A percentile compares a stretch with the other conserved stretches of the same genome.
Conservation (phyloP, 2,888 invertebrate genomes). For the Stenolophus ochropezus region DNA sequence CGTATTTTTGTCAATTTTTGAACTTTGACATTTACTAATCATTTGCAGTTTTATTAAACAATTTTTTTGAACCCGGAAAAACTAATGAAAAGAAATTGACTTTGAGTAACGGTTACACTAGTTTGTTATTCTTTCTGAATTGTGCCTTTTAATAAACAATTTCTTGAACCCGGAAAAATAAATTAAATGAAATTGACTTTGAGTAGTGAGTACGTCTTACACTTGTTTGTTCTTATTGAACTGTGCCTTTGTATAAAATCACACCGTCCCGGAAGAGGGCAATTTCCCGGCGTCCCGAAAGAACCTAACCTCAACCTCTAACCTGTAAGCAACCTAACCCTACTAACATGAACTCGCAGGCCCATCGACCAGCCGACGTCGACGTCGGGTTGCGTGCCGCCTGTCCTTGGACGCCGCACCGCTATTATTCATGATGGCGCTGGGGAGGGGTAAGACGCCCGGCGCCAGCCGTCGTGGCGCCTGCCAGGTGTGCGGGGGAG, state of each 20-base stretch:
- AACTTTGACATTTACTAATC: too few species aligned
- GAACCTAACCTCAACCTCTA: not conserved
- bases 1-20: too few species aligned
- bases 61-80: too few species aligned
- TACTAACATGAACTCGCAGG: not conserved
- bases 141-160: too few species aligned
- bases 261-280: not conserved
- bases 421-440: slow-evolving; percentile 55
- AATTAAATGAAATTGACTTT: too few species aligned
- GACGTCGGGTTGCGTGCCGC: slow-evolving; percentile 22
- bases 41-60: too few species aligned
- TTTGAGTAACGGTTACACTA: too few species aligned
- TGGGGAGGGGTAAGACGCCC: slow-evolving; percentile 41
- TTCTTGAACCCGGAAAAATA: too few species aligned
- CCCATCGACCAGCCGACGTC: not conserved
- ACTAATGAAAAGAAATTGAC: too few species aligned
- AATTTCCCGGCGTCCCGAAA: not conserved
- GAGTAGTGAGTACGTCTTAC: too few species aligned
- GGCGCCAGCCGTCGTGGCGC: slow-evolving; percentile 53
- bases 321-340: slow-evolving; percentile 10
- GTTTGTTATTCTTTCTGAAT: too few species aligned
- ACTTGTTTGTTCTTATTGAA: too few species aligned
- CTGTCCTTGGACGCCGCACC: slow-evolving; percentile 47
- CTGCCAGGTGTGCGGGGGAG: slow-evolving; percentile 49
- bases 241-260: not conserved